Evolutionary conservation across 1,140 invertebrate genomes (phyloP), one percentile per base, ranked within the genome.

Genomic region (Dolichoris vasculosae): DNA sequence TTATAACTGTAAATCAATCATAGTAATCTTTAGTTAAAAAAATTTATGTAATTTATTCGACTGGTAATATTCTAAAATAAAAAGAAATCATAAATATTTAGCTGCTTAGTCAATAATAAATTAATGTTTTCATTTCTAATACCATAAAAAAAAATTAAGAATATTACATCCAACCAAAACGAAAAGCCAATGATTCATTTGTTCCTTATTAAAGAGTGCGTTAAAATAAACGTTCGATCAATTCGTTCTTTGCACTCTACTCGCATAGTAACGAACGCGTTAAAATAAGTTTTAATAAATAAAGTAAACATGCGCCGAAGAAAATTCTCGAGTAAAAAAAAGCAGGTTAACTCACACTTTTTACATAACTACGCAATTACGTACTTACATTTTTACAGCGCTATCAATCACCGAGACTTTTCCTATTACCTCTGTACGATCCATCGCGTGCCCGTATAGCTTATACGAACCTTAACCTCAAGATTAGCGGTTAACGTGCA

Each of bases 341-440:
- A 7, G 43, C 63, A 81, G 79, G 63, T 69, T 82, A 71, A 82
- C 32, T 0, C 3, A 51, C 13, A 82, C 35, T 4, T 71, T 35
- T 71, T 69, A 80, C 43, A 32, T 51, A 76, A 51, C 46, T 51
- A 6, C 46, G 20, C 43, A 51, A 79, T 79, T 64, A 63, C 77
- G 35, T 43, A 43, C 32, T 40, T 63, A 35, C 13, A 17, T 59
- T 79, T 79, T 79, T 40, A 79, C 35, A 43, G 23, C 32, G 51
- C n/a, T 48, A 83, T 83, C 59, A 83, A 83, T 76, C 82, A 77
- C 23, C 71, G n/a, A 76, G 43, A 23, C 43, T 32, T 82, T 75
- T 59, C 38, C 13, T 20, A 23, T 59, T 30, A 23, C 32, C 17
- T 48, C 17, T n/a, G 51, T 63, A 32, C 26, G 11, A 51, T 43